These are phyloP conservation scores for Asbolus verrucosus DNA, from an alignment of 1,140 invertebrate genomes.

Conservation along the genomic window DNA sequence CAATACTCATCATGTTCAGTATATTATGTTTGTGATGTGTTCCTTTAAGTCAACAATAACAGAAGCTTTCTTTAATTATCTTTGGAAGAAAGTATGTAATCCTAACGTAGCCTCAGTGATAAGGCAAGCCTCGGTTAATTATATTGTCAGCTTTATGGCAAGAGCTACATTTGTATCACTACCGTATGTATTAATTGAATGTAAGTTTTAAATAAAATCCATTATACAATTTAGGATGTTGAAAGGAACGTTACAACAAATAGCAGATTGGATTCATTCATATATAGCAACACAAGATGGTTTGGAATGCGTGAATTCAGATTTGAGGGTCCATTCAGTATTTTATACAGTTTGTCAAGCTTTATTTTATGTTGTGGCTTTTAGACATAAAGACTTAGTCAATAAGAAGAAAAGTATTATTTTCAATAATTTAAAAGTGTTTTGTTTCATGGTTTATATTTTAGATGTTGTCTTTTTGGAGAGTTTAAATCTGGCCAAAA, in stretches of 20 bases:
- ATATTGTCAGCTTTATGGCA: constrained; percentile 81
- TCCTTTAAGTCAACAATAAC: constrained; percentile 75
- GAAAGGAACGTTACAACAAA: constrained; percentile 72
- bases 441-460: constrained; percentile 52
- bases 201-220: too few relatives aligned
- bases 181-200: constrained; percentile 68
- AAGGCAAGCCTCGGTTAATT: constrained; percentile 77
- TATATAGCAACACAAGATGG: constrained; percentile 77
- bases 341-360: constrained; percentile 93
- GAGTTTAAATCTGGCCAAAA: constrained; percentile 83
- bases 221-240: constrained; percentile 69
- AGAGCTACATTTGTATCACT: constrained; percentile 76
- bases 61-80: constrained; percentile 76
- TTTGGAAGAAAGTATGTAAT: constrained; percentile 82
- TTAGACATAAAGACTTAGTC: constrained; percentile 86
- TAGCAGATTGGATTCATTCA: constrained; percentile 79
- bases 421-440: constrained; percentile 61
- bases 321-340: constrained; percentile 78
- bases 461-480: constrained; percentile 84
- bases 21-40: constrained; percentile 81
- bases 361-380: constrained; percentile 90
- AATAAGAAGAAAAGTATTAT: constrained; percentile 79
- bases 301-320: constrained; percentile 66
- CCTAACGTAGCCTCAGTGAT: constrained; percentile 74
- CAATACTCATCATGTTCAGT: constrained; percentile 82